phyloP scores from a whole-genome alignment of 2,888 invertebrate genomes.

The Sphecodes monilicornis region DNA sequence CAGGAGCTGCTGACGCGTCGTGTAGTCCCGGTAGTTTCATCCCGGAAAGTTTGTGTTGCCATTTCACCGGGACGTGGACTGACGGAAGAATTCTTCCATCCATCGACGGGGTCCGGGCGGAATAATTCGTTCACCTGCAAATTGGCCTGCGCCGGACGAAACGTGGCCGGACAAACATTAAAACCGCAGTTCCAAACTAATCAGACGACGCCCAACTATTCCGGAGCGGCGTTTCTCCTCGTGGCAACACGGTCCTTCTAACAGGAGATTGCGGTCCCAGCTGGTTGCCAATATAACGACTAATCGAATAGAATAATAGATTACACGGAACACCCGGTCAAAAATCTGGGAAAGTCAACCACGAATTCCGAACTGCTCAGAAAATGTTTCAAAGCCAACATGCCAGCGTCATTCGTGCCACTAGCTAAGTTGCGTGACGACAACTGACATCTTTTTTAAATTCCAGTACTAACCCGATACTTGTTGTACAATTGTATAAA shows the following conservation, averaged over 20 bases:
- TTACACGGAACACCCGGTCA: background rate
- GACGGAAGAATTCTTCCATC: slow-evolving; percentile 28
- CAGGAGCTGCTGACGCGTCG: slow-evolving; percentile 22
- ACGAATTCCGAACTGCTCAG: background rate
- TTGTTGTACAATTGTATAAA: no score
- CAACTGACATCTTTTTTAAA: no score
- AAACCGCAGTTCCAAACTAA: slow-evolving; percentile 63
- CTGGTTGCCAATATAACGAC: background rate
- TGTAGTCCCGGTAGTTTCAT: slow-evolving; percentile 23
- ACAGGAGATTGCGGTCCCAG: slow-evolving; percentile 7
- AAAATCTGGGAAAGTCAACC: background rate
- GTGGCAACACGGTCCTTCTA: background rate
- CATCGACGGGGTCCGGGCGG: background rate
- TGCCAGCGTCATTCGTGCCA: no score
- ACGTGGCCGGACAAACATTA: slow-evolving; percentile 49
- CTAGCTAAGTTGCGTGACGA: no score
- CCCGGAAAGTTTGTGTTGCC: slow-evolving; percentile 23
- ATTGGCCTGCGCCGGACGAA: slow-evolving; percentile 26
- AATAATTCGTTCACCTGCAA: slow-evolving; percentile 44
- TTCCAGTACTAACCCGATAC: no score
- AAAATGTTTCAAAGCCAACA: no score
- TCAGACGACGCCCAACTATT: slow-evolving; percentile 60
- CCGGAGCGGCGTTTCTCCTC: slow-evolving; percentile 16
- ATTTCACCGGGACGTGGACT: slow-evolving; percentile 13
- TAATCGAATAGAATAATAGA: slow-evolving; percentile 16